Evolutionary conservation across 1,140 invertebrate species (phyloP), one percentile per base, ranked within the genome.

Genomic region (Bradysia coprophila): DNA sequence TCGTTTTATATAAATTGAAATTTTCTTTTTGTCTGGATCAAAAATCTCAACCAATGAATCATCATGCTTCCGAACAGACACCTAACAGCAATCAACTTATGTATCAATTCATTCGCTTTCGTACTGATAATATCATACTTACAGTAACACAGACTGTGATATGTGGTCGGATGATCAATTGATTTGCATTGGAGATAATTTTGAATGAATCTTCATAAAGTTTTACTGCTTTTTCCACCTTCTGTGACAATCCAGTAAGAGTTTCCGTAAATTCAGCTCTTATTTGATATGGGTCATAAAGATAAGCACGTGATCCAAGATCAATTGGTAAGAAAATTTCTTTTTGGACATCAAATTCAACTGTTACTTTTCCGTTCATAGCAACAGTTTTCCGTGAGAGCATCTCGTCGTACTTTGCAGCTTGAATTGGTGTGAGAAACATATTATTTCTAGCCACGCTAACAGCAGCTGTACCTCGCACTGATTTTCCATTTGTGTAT

Each of bases 201-300:
- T 34, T 3, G 11, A 15, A 34, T 3, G 32, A 4, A 16, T 34
- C 11, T 3, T 5, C 3, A 16, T 34, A 16, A 34, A 34, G 5
- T 34, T 34, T 34, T 13, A 34, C 18, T 3, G 4, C 11, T 34
- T 34, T 34, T 15, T 34, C 32, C 13, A 11, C 11, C 5, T 13
- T 4, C 18, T 34, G 32, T 34, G 13, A 5, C 42, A 52, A 53
- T 19, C 78, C 76, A 6, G 82, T 86, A 36, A 79, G 55, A 15
- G 66, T 70, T 61, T 88, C 84, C 55, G 81, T 77, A 0, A 88
- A 75, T 19, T 71, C 64, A 1, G 77, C 82, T 47, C 83, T 77
- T 40, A 87, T 62, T 48, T 73, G 68, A 3, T 85, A 63, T 13
- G 69, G 68, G n/a, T 13, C 18, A 13, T 15, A 3, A 4, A 3